phyloP scores from a whole-genome alignment of 2,888 invertebrate genomes.

The Archaeoteleia sp. region DNA sequence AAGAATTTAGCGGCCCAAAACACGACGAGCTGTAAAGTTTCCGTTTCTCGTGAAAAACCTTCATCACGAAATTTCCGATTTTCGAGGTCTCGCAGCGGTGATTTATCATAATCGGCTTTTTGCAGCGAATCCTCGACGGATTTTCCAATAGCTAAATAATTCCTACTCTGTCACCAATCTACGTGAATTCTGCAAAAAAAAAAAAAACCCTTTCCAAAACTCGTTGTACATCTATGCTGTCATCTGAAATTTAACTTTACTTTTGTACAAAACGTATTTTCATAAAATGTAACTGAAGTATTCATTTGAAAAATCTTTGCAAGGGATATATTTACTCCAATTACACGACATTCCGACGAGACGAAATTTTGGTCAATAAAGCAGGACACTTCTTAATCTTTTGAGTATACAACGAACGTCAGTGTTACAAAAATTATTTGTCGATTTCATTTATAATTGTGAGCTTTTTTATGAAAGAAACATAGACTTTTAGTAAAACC shows the following conservation, averaged over 20 bases:
- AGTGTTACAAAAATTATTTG: conserved; percentile 40
- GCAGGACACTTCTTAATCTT: conserved; percentile 40
- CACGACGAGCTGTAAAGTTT: conserved; percentile 92
- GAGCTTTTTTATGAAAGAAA: conserved; percentile 38
- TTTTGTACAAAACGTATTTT: too few species aligned
- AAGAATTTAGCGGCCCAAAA: conserved; percentile 97
- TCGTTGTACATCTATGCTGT: too few species aligned
- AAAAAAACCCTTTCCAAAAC: too few species aligned
- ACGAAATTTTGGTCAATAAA: conserved; percentile 45
- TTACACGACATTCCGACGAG: conserved; percentile 37
- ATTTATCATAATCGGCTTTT: conserved; percentile 31
- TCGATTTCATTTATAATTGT: conserved; percentile 16
- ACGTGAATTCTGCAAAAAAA: too few species aligned
- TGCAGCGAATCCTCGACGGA: conserved; percentile 24
- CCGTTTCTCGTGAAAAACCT: conserved; percentile 35
- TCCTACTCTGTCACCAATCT: conserved; percentile 16
- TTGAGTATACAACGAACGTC: conserved; percentile 24
- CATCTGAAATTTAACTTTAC: too few species aligned
- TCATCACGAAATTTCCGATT: conserved; percentile 41
- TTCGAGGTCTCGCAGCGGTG: conserved; percentile 27
- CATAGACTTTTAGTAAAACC: conserved; percentile 17
- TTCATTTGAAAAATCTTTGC: not conserved
- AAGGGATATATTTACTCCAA: conserved; percentile 28
- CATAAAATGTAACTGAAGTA: too few species aligned
- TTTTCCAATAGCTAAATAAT: conserved; percentile 34